These are phyloP conservation scores for Eleginops maclovinus DNA, from an alignment of 2,113 vertebrate genomes.

Conservation along the genomic window DNA sequence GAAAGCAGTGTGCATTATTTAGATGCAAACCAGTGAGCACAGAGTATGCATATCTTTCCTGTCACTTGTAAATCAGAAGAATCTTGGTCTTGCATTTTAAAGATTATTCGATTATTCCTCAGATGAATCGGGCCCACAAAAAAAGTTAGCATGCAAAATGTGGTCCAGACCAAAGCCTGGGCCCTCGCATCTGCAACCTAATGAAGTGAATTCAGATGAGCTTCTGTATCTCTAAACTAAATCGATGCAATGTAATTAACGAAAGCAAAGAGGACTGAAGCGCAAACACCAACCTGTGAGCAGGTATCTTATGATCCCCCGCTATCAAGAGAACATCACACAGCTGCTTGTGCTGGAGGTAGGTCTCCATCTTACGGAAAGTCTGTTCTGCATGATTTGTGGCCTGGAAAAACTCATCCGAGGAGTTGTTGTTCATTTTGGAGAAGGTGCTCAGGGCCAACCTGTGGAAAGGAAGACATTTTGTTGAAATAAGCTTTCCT, in stretches of 20 bases:
- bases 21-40: conserved; percentile 44
- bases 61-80: conserved; percentile 13
- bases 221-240: conserved; percentile 34
- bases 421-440: conserved; percentile 87
- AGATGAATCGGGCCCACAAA: conserved; percentile 2
- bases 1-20: conserved; percentile 27
- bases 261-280: conserved; percentile 51
- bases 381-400: conserved; percentile 94
- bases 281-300: conserved; percentile 88
- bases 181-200: conserved; percentile 17
- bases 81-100: conserved; percentile 42
- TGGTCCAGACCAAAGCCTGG: conserved; percentile 20
- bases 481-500: neutral
- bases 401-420: conserved; percentile 92
- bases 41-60: conserved; percentile 21
- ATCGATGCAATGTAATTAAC: conserved; percentile 44
- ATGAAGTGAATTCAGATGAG: conserved; percentile 45
- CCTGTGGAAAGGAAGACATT: conserved; percentile 72
- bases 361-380: conserved; percentile 95
- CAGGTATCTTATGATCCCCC: conserved; percentile 94
- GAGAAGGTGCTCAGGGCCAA: conserved; percentile 82
- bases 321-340: conserved; percentile 95
- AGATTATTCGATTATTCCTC: conserved; percentile 14
- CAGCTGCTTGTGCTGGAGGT: conserved; percentile 95
- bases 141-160: neutral